Conservation (phyloP, 2,113 vertebrate genomes). For the Mystacornis crossleyi region DNA sequence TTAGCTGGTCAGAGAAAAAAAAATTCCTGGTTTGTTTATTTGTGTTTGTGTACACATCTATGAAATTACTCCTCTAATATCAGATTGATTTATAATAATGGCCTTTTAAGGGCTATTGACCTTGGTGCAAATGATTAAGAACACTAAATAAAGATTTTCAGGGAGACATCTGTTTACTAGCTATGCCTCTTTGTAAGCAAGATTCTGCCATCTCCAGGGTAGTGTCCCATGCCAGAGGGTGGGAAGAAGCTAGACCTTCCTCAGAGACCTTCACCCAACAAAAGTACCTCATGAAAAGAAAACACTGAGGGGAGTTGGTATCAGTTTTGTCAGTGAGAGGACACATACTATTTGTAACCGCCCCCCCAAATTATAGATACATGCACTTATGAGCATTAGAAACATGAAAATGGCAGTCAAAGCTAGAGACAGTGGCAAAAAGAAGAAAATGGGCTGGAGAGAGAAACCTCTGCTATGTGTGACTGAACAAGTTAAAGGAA, state of each 20-base stretch:
- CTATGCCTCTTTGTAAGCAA: neutral
- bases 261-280: neutral
- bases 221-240: neutral
- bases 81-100: conserved; percentile 16
- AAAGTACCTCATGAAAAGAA: neutral
- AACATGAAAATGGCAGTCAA: neutral
- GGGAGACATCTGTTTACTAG: neutral
- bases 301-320: neutral
- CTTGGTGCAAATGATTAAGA: neutral
- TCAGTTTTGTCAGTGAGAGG: neutral
- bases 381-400: neutral
- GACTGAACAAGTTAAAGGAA: neutral
- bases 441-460: neutral
- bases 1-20: neutral
- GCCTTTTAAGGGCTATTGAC: conserved; percentile 2
- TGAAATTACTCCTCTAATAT: neutral
- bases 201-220: neutral
- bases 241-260: neutral
- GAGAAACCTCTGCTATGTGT: neutral
- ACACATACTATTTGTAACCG: neutral
- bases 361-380: neutral
- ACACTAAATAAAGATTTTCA: conserved; percentile 37
- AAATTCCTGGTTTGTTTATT: neutral
- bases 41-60: neutral
- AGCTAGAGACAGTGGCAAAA: neutral